Conservation (phyloP, 2,888 invertebrate species). For the Tiliacea aurago region DNA sequence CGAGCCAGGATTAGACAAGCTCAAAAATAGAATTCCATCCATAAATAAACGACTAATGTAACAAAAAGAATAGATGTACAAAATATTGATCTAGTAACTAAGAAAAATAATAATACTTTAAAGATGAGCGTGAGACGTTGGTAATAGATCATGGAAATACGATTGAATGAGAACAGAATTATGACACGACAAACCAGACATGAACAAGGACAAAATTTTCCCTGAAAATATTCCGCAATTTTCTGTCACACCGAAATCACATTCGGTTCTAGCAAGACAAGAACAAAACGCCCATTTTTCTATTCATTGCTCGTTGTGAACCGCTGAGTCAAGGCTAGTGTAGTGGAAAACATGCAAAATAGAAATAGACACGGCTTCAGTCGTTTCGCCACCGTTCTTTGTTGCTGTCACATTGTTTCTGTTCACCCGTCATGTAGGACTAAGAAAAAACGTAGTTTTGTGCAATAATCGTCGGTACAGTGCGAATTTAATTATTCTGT, state of each 20-base stretch:
- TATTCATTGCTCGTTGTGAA: constrained; percentile 66
- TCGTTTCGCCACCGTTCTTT: constrained; percentile 68
- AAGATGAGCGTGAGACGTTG: not conserved
- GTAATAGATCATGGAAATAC: constrained; percentile 3
- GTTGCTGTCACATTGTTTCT: constrained; percentile 65
- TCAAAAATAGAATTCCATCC: too few relatives aligned
- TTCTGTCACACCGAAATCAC: constrained; percentile 21
- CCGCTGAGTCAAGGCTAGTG: constrained; percentile 70
- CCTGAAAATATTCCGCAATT: constrained; percentile 21
- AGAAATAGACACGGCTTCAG: constrained; percentile 70
- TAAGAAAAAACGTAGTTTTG: constrained; percentile 11
- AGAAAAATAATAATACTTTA: not conserved
- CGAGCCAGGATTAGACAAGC: too few relatives aligned
- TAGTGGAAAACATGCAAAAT: constrained; percentile 68
- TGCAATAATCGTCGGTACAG: constrained; percentile 14
- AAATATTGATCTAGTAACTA: not conserved
- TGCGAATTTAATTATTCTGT: constrained; percentile 43
- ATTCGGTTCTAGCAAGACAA: constrained; percentile 22
- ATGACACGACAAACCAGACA: constrained; percentile 6
- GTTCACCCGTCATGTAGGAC: constrained; percentile 53
- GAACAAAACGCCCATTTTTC: constrained; percentile 66
- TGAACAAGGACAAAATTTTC: constrained; percentile 27
- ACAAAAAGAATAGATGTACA: not conserved
- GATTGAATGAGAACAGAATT: constrained; percentile 1
- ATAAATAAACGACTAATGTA: too few relatives aligned